These are phyloP conservation scores for Drosophila helvetica DNA, from an alignment of 2,888 invertebrate genomes.

Conservation along the genomic window DNA sequence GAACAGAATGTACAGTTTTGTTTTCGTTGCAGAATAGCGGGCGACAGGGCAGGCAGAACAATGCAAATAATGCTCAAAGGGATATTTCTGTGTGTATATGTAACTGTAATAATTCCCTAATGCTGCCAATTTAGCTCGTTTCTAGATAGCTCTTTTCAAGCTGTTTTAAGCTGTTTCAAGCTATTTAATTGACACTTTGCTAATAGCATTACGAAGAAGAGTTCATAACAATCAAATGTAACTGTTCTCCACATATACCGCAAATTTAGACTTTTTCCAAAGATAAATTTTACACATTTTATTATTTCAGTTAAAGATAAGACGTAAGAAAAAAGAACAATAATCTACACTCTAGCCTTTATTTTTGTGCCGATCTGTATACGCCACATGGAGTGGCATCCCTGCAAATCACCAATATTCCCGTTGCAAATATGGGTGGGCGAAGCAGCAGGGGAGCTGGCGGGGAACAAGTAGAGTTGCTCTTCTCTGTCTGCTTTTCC, in stretches of 20 bases:
- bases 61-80: conserved; percentile 69
- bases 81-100: conserved; percentile 18
- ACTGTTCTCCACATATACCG: not conserved
- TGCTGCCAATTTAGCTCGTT: not conserved
- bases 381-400: conserved; percentile 2
- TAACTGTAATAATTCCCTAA: not conserved
- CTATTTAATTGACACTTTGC: conserved; percentile 5
- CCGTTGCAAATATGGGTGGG: conserved; percentile 37
- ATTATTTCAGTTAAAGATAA: conserved; percentile 4
- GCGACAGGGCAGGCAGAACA: conserved; percentile 64
- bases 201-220: not conserved
- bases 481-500: conserved; percentile 44
- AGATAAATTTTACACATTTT: not conserved
- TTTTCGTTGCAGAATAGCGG: conserved; percentile 36
- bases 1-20: conserved; percentile 21
- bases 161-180: not conserved
- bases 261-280: not conserved
- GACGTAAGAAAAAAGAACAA: not conserved
- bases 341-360: not conserved
- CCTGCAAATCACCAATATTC: conserved; percentile 24
- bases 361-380: not conserved
- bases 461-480: conserved; percentile 34
- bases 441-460: conserved; percentile 9
- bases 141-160: not conserved
- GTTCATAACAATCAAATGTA: not conserved